A percentile compares a stretch with the other conserved stretches of the same genome.
Conservation (phyloP, 2,113 vertebrate species). For the Chlorodrepanis virens region DNA sequence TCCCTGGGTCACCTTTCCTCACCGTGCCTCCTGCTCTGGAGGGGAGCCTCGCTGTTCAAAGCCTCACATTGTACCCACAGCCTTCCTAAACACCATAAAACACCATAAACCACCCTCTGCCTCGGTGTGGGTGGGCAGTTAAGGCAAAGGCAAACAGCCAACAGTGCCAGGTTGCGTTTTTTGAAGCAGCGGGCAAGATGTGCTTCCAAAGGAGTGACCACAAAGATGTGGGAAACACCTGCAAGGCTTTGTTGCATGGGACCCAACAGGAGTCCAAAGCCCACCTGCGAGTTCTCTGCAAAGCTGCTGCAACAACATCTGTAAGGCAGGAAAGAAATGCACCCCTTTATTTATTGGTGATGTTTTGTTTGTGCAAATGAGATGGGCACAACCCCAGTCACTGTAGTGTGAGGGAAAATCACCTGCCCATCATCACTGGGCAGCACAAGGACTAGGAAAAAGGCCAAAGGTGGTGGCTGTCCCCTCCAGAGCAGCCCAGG, state of each 20-base stretch:
- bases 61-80: neutral
- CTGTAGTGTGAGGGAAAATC: neutral
- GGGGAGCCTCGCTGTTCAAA: neutral
- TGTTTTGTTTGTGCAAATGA: neutral
- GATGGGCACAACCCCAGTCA: fast-evolving
- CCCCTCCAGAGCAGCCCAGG: neutral
- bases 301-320: neutral
- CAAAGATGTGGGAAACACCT: neutral
- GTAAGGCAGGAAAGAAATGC: neutral
- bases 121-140: constrained; percentile 18
- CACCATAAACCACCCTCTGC: neutral
- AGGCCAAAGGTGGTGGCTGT: neutral
- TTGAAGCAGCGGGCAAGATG: neutral
- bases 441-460: neutral
- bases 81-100: neutral
- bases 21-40: neutral
- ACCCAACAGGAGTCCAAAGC: neutral
- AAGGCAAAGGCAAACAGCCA: neutral
- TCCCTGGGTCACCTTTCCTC: neutral
- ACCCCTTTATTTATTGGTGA: fast-evolving
- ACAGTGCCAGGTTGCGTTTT: neutral
- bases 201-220: neutral
- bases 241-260: neutral
- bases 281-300: neutral
- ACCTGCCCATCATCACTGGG: neutral